Base-by-base conservation (phyloP, 2,797 vertebrate genomes). In the Enteromius viviparus region DNA sequence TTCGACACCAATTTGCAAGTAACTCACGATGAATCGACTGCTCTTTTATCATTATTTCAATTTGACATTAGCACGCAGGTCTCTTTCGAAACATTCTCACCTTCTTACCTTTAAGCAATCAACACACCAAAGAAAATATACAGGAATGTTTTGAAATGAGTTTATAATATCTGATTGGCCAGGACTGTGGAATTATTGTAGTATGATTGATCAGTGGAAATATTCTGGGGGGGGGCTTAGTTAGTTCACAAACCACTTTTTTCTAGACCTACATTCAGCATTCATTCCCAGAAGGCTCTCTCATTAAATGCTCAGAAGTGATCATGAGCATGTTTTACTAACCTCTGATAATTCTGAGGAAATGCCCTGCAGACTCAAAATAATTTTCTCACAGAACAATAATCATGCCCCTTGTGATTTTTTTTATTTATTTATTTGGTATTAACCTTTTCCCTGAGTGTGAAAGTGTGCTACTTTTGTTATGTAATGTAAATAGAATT, bases 331-430 rank as follows among this genome's bases (percentile, higher is more conserved):
- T 65, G 17, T 66, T 79, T 81, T 42, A 60, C 53, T 42, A 51
- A 7, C 9, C 21, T 8, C 71, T 84, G 85, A 85, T 34, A 69
- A 37, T 51, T 74, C 49, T 45, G 84, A 81, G 82, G 90, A 80
- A 79, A 62, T 78, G 58, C 86, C 75, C 83, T 87, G 45, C 21
- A 1, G 37, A 55, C 79, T 87, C 70, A 17, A 9, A 6, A 83
- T 76, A 42, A 58, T 82, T 62, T 62, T 62, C 14, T 62, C 51
- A 26, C 29, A 83, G 78, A 19, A 84, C 72, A 37, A 72, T 80
- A 45, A 32, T 42, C 9, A 29, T 26, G 23, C 87, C 72, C 83
- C 81, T n/a, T 65, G 68, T 75, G 83, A 58, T 84, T 64, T 86
- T 64, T 86, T 62, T 51, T 26, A 26, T 40, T 49, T 68, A 85